Base-by-base conservation (phyloP, 2,797 vertebrate species). In the Leuciscus waleckii region DNA sequence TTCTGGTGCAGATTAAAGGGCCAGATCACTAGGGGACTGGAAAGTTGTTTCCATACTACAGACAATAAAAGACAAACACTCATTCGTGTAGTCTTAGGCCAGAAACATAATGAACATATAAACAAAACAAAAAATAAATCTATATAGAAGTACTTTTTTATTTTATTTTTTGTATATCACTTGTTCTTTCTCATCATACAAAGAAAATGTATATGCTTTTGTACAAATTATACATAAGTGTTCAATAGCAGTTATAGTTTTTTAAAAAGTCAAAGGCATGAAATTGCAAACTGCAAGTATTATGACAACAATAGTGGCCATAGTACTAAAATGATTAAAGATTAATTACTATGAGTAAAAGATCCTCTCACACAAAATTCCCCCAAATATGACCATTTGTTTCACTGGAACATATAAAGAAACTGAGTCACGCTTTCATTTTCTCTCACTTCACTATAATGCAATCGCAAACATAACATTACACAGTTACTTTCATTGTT, bases 1-100 rank as follows among this genome's bases (percentile, higher is more conserved):
- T 96, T 95, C 95, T 95, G 91, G 91, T 91, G 93, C 93, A 95
- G 95, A 95, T 96, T 95, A 95, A 91, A 89, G 80, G 84, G 81
- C 86, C 77, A 46, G 79, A 54, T 54, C 69, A 17, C 79, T 35
- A 51, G 63, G 75, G 46, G 76, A 81, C 77, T 63, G 56, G 56
- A 75, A 65, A 83, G 79, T 63, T 71, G 74, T 84, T 85, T 89
- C 84, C 76, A 87, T 86, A 54, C 43, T 51, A 21, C 49, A 68
- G 49, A 79, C 73, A 43, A 78, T 77, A 81, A 81, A 86, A 79
- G 65, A 67, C 58, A 3, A 58, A 67, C 58, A 43, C 56, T 85
- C 26, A 35, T 71, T 80, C 56, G n/a, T 63, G 29, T 10, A 70
- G 54, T 37, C 71, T 70, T 51, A 61, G 73, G 49, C 19, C 21